Evolutionary conservation across 2,888 invertebrate species (phyloP).

Genomic region (Pseudococcus viburni): DNA sequence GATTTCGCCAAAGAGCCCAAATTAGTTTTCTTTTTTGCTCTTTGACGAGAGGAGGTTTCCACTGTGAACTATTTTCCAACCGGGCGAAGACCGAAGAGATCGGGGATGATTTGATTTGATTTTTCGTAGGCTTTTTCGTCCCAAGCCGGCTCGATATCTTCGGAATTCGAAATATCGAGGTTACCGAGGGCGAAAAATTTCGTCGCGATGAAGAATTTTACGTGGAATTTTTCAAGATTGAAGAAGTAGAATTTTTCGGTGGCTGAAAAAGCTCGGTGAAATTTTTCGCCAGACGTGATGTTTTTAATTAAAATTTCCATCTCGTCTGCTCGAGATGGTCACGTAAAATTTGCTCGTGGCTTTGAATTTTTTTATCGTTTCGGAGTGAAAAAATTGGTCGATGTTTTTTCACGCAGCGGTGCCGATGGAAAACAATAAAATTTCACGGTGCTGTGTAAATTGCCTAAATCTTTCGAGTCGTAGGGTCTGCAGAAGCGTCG

Average conservation of each 20-base stretch:
- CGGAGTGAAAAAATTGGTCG: too few species aligned
- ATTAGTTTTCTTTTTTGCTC: background rate
- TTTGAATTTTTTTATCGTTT: too few species aligned
- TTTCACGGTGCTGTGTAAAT: background rate
- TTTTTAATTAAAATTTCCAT: background rate
- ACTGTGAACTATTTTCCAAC: background rate
- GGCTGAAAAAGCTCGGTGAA: background rate
- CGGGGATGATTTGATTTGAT: slow-evolving; percentile 2
- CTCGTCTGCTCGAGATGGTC: too few species aligned
- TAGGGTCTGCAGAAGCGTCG: background rate
- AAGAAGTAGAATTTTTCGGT: background rate
- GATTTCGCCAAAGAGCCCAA: too few species aligned
- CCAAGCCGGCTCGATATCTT: too few species aligned
- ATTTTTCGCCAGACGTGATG: background rate
- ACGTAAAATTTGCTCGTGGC: too few species aligned
- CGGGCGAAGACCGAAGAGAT: background rate
- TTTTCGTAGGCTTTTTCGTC: background rate
- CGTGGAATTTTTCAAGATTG: background rate
- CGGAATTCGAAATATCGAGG: background rate
- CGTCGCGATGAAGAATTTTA: background rate
- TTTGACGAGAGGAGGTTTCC: too few species aligned
- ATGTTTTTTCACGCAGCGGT: background rate
- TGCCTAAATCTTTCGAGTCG: too few species aligned
- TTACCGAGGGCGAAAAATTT: background rate
- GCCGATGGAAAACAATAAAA: background rate